Evolutionary conservation across 2,113 vertebrate species (phyloP).

Genomic region (Cyphomyrus discorhynchus): DNA sequence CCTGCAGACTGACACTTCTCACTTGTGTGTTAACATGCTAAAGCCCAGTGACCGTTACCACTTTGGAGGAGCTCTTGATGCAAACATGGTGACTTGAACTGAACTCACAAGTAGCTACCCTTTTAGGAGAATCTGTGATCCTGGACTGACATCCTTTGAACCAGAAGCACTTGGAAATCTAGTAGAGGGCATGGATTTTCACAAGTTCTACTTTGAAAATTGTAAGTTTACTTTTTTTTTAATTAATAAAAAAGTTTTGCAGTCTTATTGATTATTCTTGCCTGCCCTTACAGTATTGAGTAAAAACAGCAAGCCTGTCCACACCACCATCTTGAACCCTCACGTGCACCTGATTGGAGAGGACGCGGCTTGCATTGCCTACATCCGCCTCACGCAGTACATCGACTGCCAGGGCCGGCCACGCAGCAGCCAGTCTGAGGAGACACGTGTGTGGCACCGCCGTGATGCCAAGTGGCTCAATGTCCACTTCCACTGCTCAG

Average conservation of each 20-base stretch:
- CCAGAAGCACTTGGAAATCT: slow-evolving; percentile 96
- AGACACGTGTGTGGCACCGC: slow-evolving; percentile 96
- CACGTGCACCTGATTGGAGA: slow-evolving; percentile 95
- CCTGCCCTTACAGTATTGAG: slow-evolving; percentile 72
- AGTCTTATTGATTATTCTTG: neutral
- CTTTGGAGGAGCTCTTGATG: neutral
- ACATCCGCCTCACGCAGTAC: slow-evolving; percentile 97
- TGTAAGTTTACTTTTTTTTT: slow-evolving; percentile 63
- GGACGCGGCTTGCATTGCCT: slow-evolving; percentile 95
- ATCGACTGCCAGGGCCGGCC: slow-evolving; percentile 90
- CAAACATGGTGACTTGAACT: neutral
- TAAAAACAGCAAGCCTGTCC: slow-evolving; percentile 97
- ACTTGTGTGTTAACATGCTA: neutral
- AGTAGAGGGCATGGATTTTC: slow-evolving; percentile 98
- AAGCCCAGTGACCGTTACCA: neutral
- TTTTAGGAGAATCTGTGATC: slow-evolving; percentile 94
- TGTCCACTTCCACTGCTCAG: slow-evolving; percentile 98
- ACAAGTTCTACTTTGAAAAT: slow-evolving; percentile 99
- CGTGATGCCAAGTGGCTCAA: slow-evolving; percentile 97
- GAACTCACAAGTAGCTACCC: slow-evolving; percentile 11
- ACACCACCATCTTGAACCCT: slow-evolving; percentile 97
- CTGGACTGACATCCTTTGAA: slow-evolving; percentile 96
- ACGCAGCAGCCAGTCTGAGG: slow-evolving; percentile 93
- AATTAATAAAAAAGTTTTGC: neutral
- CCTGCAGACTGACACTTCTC: neutral